These are phyloP conservation scores for Leucozona laternaria DNA, from an alignment of 2,888 invertebrate species.

Conservation along the genomic window DNA sequence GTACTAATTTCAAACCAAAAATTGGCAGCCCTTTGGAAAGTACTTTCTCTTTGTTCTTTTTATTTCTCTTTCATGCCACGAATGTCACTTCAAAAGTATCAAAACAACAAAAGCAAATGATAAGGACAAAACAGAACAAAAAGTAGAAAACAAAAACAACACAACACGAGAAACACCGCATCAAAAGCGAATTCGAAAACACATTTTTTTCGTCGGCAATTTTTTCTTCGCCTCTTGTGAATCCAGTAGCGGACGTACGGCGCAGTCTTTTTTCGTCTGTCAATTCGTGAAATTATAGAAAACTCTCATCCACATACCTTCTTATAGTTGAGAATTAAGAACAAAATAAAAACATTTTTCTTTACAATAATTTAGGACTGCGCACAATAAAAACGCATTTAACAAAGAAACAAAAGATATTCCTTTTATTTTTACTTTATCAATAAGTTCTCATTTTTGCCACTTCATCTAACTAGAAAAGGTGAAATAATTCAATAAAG, in stretches of 20 bases:
- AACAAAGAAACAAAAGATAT: not conserved
- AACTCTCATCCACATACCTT: not conserved
- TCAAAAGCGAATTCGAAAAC: constrained; percentile 48
- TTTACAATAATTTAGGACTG: constrained; percentile 6
- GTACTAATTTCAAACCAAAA: too few relatives aligned
- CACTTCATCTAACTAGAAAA: not conserved
- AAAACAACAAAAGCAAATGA: not conserved
- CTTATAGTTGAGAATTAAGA: not conserved
- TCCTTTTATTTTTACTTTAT: not conserved
- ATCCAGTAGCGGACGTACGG: constrained; percentile 36
- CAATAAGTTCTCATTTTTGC: not conserved
- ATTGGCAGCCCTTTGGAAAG: not conserved
- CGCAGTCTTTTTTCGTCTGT: constrained; percentile 67
- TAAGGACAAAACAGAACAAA: constrained; percentile 12
- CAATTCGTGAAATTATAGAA: constrained; percentile 46
- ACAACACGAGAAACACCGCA: constrained; percentile 21
- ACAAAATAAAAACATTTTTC: not conserved
- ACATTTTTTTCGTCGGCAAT: constrained; percentile 55
- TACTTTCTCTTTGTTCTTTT: not conserved
- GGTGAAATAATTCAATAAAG: constrained; percentile 44
- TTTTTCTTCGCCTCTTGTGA: constrained; percentile 23
- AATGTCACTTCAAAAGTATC: not conserved
- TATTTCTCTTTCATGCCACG: not conserved
- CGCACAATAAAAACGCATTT: constrained; percentile 45
- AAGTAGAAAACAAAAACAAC: constrained; percentile 3